phyloP scores from a whole-genome alignment of 2,888 invertebrate species.

The Drosophila pseudotakahashii region DNA sequence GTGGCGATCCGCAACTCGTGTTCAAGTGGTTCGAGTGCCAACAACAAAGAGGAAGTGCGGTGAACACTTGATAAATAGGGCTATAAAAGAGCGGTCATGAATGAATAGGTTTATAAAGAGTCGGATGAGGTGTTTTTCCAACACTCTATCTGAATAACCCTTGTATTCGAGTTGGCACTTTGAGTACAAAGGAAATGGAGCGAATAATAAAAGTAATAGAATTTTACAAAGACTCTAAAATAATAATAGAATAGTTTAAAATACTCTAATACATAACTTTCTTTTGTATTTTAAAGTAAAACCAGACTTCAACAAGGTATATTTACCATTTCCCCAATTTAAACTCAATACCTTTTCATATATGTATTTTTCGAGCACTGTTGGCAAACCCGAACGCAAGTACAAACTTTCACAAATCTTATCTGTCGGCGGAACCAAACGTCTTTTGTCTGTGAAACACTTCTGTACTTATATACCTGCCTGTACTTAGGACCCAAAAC shows the following conservation, averaged over 20 bases:
- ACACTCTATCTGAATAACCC: constrained; percentile 28
- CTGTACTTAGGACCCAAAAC: constrained; percentile 27
- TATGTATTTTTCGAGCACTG: background rate
- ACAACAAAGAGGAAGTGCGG: constrained; percentile 35
- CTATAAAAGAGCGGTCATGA: constrained; percentile 22
- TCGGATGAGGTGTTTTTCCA: constrained; percentile 21
- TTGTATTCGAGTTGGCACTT: constrained; percentile 3
- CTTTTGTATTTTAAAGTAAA: background rate
- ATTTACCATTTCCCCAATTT: background rate
- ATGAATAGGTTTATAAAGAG: constrained; percentile 20
- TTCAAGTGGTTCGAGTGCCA: constrained; percentile 25
- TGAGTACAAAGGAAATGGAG: constrained; percentile 9
- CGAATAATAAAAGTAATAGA: background rate
- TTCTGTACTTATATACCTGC: constrained; percentile 28
- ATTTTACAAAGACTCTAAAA: background rate
- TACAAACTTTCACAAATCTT: constrained; percentile 23
- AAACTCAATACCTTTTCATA: background rate
- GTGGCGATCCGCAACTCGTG: constrained; percentile 24
- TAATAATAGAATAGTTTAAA: background rate
- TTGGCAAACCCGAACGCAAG: constrained; percentile 8
- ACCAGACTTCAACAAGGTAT: background rate
- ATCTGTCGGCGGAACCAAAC: constrained; percentile 20
- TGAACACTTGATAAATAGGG: constrained; percentile 17
- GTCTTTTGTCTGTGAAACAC: constrained; percentile 14
- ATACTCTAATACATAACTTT: background rate